phyloP scores from a whole-genome alignment of 2,797 vertebrate genomes.

The Euthynnus affinis region DNA sequence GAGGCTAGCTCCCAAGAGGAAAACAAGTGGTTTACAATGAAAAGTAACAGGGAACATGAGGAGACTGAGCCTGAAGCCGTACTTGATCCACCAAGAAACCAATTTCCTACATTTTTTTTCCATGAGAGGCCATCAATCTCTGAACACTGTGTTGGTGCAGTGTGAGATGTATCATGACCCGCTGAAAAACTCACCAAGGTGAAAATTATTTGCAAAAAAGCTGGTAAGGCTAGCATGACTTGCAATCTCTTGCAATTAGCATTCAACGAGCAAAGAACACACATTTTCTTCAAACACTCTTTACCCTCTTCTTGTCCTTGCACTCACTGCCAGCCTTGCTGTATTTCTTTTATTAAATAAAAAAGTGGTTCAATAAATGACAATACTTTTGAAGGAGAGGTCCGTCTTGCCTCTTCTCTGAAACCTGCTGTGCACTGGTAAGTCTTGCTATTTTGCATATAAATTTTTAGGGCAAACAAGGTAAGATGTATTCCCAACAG shows the following conservation, averaged over 20 bases:
- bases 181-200: constrained; percentile 13
- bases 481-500: background rate
- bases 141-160: constrained; percentile 7
- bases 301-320: background rate
- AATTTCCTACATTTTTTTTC: constrained; percentile 38
- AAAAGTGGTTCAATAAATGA: too few species aligned
- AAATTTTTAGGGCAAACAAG: constrained; percentile 16
- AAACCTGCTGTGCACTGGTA: background rate
- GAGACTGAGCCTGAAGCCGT: constrained; percentile 13
- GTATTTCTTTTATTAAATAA: background rate
- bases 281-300: background rate
- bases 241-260: background rate
- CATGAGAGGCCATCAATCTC: constrained; percentile 26
- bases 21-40: constrained; percentile 48
- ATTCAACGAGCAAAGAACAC: background rate
- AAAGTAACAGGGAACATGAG: constrained; percentile 42
- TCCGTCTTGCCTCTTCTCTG: too few species aligned
- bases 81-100: constrained; percentile 56
- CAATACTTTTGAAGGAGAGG: too few species aligned
- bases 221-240: background rate
- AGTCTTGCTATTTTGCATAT: constrained; percentile 41
- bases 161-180: background rate
- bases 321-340: background rate
- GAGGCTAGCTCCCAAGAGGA: constrained; percentile 26
- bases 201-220: too few species aligned